Evolutionary conservation across 2,113 vertebrate genomes (phyloP), one percentile per base, ranked within the genome.

Genomic region (Hyperoodon ampullatus): DNA sequence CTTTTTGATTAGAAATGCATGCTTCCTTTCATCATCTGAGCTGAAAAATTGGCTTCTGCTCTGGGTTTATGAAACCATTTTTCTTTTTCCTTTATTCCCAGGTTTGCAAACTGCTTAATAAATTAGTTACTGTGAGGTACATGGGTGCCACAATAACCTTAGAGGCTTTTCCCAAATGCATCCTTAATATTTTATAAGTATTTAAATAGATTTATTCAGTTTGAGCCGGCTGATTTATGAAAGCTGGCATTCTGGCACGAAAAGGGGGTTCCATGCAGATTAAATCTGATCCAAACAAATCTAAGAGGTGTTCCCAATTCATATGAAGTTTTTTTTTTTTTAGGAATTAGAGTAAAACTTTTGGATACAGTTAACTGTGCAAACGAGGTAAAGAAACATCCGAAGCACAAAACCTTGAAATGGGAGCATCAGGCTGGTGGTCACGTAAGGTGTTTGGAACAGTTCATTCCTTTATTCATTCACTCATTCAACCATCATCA

Each of bases 1-100:
- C 99, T 99, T 99, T 99, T 98, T 99, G 99, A 99, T 99, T 99
- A 99, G 98, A 99, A 99, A 99, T 99, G 99, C 98, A 99, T 99
- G 98, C 98, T 99, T 99, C 98, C 98, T 99, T 99, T 99, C 98
- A 99, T 99, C 98, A 98, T 99, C 98, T 98, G 97, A 98, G 98
- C 98, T 99, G 98, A 99, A 99, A 99, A 98, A 99, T 99, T 98
- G 98, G 98, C 98, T 98, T 98, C 99, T 98, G 98, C 98, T 98
- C 98, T 98, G 98, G 98, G 98, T 99, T 99, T 99, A 99, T 99
- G 98, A 99, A 99, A 99, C 98, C 98, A 98, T 99, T 99, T 99
- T 99, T 99, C 98, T 99, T 98, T 97, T 98, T 93, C 98, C 97
- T 98, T 98, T 99, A 98, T 99, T 98, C 98, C 97, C 98, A 99